A percentile compares a stretch with the other conserved stretches of the same genome.
These are phyloP conservation scores for Zaprionus inermis DNA, from an alignment of 1,140 invertebrate genomes.

Conservation along the genomic window DNA sequence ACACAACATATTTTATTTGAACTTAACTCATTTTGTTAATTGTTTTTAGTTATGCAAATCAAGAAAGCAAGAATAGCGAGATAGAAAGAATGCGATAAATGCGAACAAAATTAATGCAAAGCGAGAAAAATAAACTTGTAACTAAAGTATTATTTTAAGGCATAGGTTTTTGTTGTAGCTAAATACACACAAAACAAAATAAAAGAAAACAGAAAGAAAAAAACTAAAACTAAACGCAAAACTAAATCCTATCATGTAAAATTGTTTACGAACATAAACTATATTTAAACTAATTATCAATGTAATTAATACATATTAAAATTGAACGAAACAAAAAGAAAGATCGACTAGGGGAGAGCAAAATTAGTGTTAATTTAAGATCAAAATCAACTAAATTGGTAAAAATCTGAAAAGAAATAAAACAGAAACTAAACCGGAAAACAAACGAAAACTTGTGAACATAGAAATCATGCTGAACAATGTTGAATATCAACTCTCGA, in stretches of 20 bases:
- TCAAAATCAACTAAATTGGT: constrained; percentile 49
- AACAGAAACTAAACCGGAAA: constrained; percentile 29
- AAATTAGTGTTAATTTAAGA: constrained; percentile 76
- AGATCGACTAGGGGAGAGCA: constrained; percentile 30
- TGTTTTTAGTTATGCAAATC: constrained; percentile 71
- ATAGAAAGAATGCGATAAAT: constrained; percentile 16
- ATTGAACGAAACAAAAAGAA: constrained; percentile 48
- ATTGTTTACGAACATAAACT: constrained; percentile 72
- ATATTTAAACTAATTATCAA: constrained; percentile 80
- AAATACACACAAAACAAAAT: constrained; percentile 50
- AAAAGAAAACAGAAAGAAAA: constrained; percentile 33
- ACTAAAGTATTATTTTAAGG: constrained; percentile 83
- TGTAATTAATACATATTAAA: constrained; percentile 82
- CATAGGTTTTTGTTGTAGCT: constrained; percentile 81
- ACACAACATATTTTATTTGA: constrained; percentile 67
- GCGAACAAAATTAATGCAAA: constrained; percentile 76
- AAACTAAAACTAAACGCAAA: constrained; percentile 38
- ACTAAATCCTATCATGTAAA: constrained; percentile 78
- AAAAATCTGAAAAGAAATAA: constrained; percentile 45
- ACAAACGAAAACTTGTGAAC: constrained; percentile 17
- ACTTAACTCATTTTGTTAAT: constrained; percentile 74
- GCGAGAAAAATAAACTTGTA: constrained; percentile 67
- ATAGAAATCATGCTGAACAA: constrained; percentile 48
- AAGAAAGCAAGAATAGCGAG: constrained; percentile 5
- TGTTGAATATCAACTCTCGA: no score